Conservation (phyloP, 2,888 invertebrate genomes). For the Lasiommata megera region DNA sequence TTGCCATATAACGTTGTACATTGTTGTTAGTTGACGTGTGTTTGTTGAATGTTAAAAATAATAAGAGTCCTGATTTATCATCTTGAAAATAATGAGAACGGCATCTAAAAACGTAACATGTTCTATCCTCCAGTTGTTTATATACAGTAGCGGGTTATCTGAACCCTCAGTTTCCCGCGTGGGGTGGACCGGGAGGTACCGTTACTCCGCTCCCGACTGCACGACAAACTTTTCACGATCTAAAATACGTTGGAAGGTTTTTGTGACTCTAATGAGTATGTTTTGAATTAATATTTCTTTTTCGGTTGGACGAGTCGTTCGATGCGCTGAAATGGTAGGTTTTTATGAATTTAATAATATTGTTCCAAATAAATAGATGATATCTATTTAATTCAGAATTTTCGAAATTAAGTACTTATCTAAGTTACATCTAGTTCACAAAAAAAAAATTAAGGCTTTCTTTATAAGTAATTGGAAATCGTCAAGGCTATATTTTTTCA, state of each 20-base stretch:
- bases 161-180: conserved; percentile 60
- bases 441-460: too few species aligned
- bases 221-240: conserved; percentile 36
- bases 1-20: too few species aligned
- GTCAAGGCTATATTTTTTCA: too few species aligned
- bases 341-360: background rate
- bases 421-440: too few species aligned
- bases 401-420: too few species aligned
- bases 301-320: background rate
- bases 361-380: too few species aligned
- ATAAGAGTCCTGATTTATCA: too few species aligned
- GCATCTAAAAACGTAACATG: conserved; percentile 25
- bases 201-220: conserved; percentile 22
- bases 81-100: too few species aligned
- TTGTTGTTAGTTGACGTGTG: too few species aligned
- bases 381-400: too few species aligned
- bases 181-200: conserved; percentile 42
- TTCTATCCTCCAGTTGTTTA: conserved; percentile 46
- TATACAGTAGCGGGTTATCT: conserved; percentile 46
- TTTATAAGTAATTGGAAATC: too few species aligned
- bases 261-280: conserved; percentile 8
- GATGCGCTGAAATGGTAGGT: conserved; percentile 23
- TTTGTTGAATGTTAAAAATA: too few species aligned
- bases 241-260: conserved; percentile 6
- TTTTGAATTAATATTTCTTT: conserved; percentile 14